These are phyloP conservation scores for Drosophila bifasciata DNA, from an alignment of 1,140 invertebrate genomes.

Conservation along the genomic window DNA sequence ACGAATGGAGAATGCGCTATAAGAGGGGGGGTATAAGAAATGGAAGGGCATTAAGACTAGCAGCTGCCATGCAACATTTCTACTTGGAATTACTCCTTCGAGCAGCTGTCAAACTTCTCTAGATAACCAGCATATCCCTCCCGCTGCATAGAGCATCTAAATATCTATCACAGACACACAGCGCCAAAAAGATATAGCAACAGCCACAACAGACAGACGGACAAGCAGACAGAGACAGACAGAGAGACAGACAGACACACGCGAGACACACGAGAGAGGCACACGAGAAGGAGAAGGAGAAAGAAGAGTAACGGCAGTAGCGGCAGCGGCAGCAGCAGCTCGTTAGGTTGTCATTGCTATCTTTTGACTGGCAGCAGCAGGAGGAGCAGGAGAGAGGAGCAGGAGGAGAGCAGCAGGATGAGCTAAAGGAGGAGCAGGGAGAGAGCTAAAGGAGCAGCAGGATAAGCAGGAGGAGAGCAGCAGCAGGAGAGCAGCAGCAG, in stretches of 20 bases:
- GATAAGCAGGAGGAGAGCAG: too few species aligned
- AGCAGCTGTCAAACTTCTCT: background rate
- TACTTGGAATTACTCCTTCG: too few species aligned
- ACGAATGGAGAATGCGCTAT: slow-evolving; percentile 21
- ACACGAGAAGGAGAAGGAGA: slow-evolving; percentile 28
- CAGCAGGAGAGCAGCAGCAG: slow-evolving; percentile 22
- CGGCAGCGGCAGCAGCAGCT: slow-evolving; percentile 55
- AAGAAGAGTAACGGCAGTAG: too few species aligned
- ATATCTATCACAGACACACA: slow-evolving; percentile 40
- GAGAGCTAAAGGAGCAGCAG: too few species aligned
- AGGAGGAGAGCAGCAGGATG: too few species aligned
- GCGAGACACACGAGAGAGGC: slow-evolving; percentile 16
- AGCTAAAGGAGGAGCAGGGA: too few species aligned
- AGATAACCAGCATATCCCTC: slow-evolving; percentile 14
- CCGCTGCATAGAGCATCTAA: slow-evolving; percentile 43
- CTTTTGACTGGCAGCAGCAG: slow-evolving; percentile 65
- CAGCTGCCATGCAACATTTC: too few species aligned
- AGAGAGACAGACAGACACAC: slow-evolving; percentile 33
- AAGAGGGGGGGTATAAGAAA: too few species aligned
- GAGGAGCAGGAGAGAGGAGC: background rate
- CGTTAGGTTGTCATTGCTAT: slow-evolving; percentile 79
- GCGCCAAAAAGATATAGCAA: slow-evolving; percentile 30
- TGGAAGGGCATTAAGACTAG: too few species aligned
- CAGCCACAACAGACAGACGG: slow-evolving; percentile 44
- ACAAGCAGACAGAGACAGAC: slow-evolving; percentile 23